A percentile compares a stretch with the other conserved stretches of the same genome.
These are phyloP conservation scores for Parotia lawesii DNA, from an alignment of 2,113 vertebrate genomes.

Conservation along the genomic window DNA sequence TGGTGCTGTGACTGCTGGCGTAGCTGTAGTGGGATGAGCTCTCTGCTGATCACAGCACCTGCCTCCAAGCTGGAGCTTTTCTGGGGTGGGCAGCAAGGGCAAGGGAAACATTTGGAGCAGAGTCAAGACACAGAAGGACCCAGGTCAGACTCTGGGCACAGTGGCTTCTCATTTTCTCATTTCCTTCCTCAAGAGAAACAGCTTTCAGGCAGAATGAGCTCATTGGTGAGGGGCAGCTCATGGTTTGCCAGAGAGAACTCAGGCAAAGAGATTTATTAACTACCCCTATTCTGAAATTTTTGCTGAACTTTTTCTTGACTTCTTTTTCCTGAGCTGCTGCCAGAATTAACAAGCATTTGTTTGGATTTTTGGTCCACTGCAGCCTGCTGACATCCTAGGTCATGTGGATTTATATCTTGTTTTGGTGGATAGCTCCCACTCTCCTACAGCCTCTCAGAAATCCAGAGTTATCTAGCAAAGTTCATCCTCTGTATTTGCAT, in stretches of 20 bases:
- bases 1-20: background rate
- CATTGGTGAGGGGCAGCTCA: rapidly evolving
- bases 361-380: background rate
- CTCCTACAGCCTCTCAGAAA: background rate
- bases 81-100: background rate
- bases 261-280: background rate
- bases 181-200: background rate
- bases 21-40: rapidly evolving
- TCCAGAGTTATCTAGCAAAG: background rate
- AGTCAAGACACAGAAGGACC: background rate
- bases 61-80: background rate
- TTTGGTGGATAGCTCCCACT: background rate
- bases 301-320: background rate
- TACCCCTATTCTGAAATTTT: background rate
- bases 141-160: rapidly evolving
- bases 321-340: background rate
- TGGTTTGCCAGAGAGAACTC: background rate
- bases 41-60: rapidly evolving
- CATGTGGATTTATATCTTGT: background rate
- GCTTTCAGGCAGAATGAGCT: background rate
- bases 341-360: constrained; percentile 2
- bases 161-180: background rate
- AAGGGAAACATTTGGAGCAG: background rate
- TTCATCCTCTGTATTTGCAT: background rate
- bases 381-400: background rate